Conservation (phyloP, 2,888 invertebrate species). For the Acronicta aceris region DNA sequence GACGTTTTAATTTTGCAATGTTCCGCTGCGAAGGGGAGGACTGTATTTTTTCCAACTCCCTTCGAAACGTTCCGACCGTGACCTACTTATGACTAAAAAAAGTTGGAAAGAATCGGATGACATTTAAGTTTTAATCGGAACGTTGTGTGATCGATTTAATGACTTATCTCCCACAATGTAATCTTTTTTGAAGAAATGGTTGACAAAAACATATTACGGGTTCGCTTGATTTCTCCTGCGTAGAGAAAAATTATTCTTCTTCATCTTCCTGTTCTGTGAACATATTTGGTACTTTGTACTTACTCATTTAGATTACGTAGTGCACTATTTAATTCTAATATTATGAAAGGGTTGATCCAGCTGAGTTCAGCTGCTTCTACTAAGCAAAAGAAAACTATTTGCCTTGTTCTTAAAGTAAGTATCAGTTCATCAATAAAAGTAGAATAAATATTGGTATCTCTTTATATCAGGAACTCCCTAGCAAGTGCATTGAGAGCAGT, state of each 20-base stretch:
- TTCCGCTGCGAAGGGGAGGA: conserved; percentile 55
- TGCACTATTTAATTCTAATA: too few species aligned
- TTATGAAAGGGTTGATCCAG: too few species aligned
- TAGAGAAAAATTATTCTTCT: too few species aligned
- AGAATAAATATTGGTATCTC: not conserved
- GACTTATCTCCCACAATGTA: conserved; percentile 23
- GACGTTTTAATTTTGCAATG: conserved; percentile 73
- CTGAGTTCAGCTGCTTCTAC: too few species aligned
- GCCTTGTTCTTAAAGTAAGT: too few species aligned
- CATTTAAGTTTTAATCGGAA: conserved; percentile 41
- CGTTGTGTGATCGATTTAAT: conserved; percentile 33
- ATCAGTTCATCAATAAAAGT: too few species aligned
- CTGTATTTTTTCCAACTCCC: conserved; percentile 65
- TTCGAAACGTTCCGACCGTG: conserved; percentile 70
- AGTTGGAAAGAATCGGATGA: conserved; percentile 45
- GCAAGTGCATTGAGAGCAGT: conserved; percentile 29
- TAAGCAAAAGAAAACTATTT: too few species aligned
- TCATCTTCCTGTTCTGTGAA: too few species aligned
- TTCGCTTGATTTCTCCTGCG: conserved; percentile 11
- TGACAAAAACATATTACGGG: conserved; percentile 24
- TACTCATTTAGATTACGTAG: too few species aligned
- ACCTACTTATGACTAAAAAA: conserved; percentile 64
- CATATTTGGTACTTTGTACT: too few species aligned
- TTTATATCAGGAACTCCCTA: conserved; percentile 11
- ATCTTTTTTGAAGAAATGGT: conserved; percentile 17